phyloP scores from a whole-genome alignment of 2,888 invertebrate genomes.

The Sipha maydis region DNA sequence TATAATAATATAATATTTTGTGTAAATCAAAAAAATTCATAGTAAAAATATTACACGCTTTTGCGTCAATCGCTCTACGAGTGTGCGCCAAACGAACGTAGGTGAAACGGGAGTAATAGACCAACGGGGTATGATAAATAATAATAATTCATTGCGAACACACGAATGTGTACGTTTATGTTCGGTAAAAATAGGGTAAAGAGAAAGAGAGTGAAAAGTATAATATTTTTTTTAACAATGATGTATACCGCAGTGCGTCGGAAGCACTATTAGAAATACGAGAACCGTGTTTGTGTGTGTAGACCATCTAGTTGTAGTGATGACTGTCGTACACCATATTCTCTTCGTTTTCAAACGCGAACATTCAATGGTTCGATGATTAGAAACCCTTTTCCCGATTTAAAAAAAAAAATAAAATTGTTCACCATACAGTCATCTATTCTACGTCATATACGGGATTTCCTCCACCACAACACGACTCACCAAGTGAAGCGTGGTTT shows the following conservation, averaged over 20 bases:
- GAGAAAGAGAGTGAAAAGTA: neutral
- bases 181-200: neutral
- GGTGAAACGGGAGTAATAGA: too few species aligned
- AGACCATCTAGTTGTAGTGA: neutral
- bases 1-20: neutral
- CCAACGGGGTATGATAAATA: neutral
- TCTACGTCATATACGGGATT: neutral
- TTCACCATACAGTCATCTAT: neutral
- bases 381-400: neutral
- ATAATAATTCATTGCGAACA: neutral
- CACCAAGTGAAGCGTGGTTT: neutral
- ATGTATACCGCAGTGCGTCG: neutral
- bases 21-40: too few species aligned
- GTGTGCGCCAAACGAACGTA: too few species aligned
- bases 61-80: too few species aligned
- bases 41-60: too few species aligned
- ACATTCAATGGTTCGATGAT: conserved; percentile 22
- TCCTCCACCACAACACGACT: neutral
- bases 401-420: neutral
- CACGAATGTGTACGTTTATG: neutral
- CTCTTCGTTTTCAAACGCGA: neutral
- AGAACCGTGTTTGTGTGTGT: neutral
- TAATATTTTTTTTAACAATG: neutral
- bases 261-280: neutral
- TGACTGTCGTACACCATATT: neutral